phyloP scores from a whole-genome alignment of 2,888 invertebrate genomes.

The Physocephala rufipes region DNA sequence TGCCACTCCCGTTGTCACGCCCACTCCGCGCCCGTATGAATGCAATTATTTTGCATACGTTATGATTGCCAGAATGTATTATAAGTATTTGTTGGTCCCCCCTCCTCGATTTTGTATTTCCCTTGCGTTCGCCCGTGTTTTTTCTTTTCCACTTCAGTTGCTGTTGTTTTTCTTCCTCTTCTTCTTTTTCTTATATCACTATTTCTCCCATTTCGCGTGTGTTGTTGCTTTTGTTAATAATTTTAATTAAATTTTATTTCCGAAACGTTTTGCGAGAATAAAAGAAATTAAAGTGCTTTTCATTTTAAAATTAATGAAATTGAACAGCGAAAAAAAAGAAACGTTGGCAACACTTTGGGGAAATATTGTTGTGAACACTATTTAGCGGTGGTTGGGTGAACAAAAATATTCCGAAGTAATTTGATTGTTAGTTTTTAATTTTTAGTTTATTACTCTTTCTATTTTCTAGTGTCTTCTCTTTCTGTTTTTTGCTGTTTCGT shows the following conservation, averaged over 20 bases:
- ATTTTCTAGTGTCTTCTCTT: neutral
- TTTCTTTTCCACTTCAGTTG: too few species aligned
- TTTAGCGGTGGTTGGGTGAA: too few species aligned
- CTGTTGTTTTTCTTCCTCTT: too few species aligned
- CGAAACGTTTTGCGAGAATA: neutral
- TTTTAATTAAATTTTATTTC: constrained; percentile 17
- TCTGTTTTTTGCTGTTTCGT: neutral
- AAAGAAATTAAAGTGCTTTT: neutral
- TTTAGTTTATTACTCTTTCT: too few species aligned
- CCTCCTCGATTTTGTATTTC: too few species aligned
- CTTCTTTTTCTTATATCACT: neutral
- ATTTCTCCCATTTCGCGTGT: neutral
- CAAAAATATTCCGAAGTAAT: too few species aligned
- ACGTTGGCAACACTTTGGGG: neutral
- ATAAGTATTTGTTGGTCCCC: too few species aligned
- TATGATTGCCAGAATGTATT: neutral
- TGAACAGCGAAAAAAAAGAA: too few species aligned
- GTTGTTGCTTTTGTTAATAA: neutral
- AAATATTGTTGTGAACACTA: too few species aligned
- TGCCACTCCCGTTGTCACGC: neutral
- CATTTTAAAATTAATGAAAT: neutral
- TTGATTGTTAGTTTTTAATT: too few species aligned
- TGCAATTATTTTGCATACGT: constrained; percentile 22
- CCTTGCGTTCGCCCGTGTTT: too few species aligned
- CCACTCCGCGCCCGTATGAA: neutral